A percentile compares a stretch with the other conserved stretches of the same genome.
Conservation (phyloP, 1,140 invertebrate genomes). For the Drosophila ohnishii region DNA sequence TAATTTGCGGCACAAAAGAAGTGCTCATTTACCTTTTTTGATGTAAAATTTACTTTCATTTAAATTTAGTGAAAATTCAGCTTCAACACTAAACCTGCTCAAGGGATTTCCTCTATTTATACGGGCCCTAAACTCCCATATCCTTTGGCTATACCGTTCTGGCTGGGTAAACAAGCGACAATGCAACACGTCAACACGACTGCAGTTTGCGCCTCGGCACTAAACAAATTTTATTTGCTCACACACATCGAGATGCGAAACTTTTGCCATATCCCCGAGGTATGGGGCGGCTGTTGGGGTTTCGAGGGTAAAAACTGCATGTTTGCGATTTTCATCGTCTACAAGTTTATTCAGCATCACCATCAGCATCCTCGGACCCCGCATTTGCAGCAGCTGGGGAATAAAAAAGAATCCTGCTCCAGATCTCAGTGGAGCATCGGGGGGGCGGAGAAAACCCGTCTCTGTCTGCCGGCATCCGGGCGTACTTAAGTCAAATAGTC, state of each 20-base stretch:
- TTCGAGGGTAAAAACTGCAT: constrained; percentile 41
- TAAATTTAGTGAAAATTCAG: not conserved
- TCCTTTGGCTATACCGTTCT: constrained; percentile 16
- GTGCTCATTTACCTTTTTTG: not conserved
- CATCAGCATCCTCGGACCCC: constrained; percentile 25
- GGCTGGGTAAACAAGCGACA: constrained; percentile 47
- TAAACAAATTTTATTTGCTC: constrained; percentile 57
- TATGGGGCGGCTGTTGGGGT: not conserved
- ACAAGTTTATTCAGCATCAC: constrained; percentile 66
- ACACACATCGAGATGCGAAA: constrained; percentile 45
- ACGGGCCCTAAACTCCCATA: not conserved
- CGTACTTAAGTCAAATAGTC: constrained; percentile 76
- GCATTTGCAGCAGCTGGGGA: constrained; percentile 12
- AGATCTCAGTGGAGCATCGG: constrained; percentile 33
- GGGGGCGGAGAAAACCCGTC: not conserved
- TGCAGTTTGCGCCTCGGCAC: constrained; percentile 45
- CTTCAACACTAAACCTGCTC: constrained; percentile 3
- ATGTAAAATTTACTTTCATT: not conserved
- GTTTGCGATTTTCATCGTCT: constrained; percentile 76
- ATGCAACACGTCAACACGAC: constrained; percentile 55
- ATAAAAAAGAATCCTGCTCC: constrained; percentile 9
- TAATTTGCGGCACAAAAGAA: not conserved
- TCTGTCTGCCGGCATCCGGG: constrained; percentile 55
- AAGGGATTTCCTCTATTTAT: constrained; percentile 19
- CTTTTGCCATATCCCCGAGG: constrained; percentile 34